These are phyloP conservation scores for Dipodomys merriami DNA, from an alignment of 2,113 vertebrate species.

Conservation along the genomic window DNA sequence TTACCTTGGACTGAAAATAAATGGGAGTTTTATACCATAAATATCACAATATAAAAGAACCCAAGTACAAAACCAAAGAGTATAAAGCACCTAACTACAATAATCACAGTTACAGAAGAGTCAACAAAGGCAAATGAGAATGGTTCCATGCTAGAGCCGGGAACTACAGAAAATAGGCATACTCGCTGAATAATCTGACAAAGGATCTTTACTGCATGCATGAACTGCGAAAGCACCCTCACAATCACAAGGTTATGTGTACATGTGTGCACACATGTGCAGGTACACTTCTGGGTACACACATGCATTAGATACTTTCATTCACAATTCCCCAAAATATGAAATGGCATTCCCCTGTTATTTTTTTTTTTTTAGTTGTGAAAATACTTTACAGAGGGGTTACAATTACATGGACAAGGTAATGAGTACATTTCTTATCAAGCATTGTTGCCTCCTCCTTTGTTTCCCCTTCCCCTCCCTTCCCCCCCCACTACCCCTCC, in stretches of 20 bases:
- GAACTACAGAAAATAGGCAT: not conserved
- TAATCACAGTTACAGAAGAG: not conserved
- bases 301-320: not conserved
- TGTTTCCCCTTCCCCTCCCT: no score
- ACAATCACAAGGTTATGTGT: not conserved
- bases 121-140: not conserved
- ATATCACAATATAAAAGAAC: conserved; percentile 13
- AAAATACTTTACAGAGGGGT: no score
- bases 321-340: conserved; percentile 14
- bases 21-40: not conserved
- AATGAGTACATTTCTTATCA: no score
- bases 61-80: conserved; percentile 13
- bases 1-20: not conserved
- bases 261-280: no score
- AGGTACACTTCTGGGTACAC: no score
- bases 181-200: not conserved
- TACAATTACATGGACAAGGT: no score
- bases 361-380: not conserved
- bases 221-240: not conserved
- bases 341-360: not conserved
- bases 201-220: not conserved
- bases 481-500: no score
- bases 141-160: not conserved
- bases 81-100: not conserved
- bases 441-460: no score